Evolutionary conservation across 1,140 invertebrate genomes (phyloP), one percentile per base, ranked within the genome.

Genomic region (Ephestia elutella): DNA sequence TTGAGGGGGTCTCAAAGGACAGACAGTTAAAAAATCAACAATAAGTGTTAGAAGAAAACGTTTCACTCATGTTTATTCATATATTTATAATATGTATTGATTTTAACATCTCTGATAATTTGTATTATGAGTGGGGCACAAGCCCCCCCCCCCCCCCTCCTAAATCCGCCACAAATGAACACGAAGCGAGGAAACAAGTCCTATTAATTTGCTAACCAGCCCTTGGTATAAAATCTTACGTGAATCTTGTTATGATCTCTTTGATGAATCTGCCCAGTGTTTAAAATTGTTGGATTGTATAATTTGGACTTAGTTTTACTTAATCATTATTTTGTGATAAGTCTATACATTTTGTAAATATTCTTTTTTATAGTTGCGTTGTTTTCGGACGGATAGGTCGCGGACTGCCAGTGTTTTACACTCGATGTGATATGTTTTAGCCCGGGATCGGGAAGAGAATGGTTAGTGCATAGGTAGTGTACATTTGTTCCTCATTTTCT

Each of bases 241-340:
- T 82, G 85, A 86, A 87, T 86, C 83, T 88, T 84, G 76, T 82
- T 78, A 82, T 86, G 86, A 88, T 86, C 86, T 88, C 85, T 78
- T 79, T 75, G 66, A 75, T 76, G 85, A 88, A 86, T 86, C 85
- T 86, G 63, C 82, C 85, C 83, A 88, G 85, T 88, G 83, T 84
- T 80, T 86, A 74, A 63, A 77, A 71, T 80, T 80, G 77, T 81
- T 85, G 79, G 79, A 80, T 73, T 80, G 75, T 85, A 77, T 72
- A 71, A 57, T 73, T 72, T 77, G 71, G 65, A 62, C 75, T 78
- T 81, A 77, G 63, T 76, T 81, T 81, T 77, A 65, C 60, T 69
- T 73, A 63, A 67, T 63, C 70, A 57, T 78, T 82, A 79, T 84
- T 79, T 85, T 85, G 75, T 82, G 73, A 86, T 86, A 83, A 73